Evolutionary conservation across 2,888 invertebrate genomes (phyloP).

Genomic region (Hirtodrosophila cameraria): DNA sequence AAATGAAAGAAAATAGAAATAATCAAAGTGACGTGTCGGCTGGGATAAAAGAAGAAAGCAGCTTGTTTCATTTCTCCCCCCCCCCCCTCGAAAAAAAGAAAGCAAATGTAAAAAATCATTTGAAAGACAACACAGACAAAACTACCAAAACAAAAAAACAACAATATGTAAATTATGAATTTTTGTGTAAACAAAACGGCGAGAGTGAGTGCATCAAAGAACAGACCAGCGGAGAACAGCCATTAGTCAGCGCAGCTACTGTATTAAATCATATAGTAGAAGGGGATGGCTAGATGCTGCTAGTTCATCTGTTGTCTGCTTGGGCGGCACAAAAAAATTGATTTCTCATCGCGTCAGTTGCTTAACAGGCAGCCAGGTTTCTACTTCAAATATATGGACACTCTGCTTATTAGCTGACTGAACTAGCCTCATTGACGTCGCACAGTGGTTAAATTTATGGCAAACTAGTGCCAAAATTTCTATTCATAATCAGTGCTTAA

Average conservation of each 20-base stretch:
- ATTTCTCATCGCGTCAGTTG: slow-evolving; percentile 71
- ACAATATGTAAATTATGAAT: slow-evolving; percentile 77
- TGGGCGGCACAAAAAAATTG: slow-evolving; percentile 73
- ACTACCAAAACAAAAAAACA: slow-evolving; percentile 34
- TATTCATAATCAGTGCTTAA: too few species aligned
- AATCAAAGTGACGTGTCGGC: slow-evolving; percentile 57
- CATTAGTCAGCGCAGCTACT: slow-evolving; percentile 74
- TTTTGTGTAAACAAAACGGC: slow-evolving; percentile 67
- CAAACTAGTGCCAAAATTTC: too few species aligned
- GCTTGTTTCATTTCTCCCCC: background rate
- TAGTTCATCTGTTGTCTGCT: slow-evolving; percentile 65
- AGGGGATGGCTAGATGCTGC: slow-evolving; percentile 17
- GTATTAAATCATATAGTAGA: slow-evolving; percentile 64
- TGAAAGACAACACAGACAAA: slow-evolving; percentile 52
- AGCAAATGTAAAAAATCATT: slow-evolving; percentile 74
- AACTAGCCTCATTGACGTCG: slow-evolving; percentile 57
- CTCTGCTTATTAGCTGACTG: slow-evolving; percentile 69
- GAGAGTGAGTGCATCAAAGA: slow-evolving; percentile 74
- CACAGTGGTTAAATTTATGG: slow-evolving; percentile 28
- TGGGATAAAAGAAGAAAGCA: slow-evolving; percentile 62
- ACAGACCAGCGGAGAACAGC: slow-evolving; percentile 44
- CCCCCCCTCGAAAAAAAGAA: slow-evolving; percentile 35
- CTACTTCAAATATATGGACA: slow-evolving; percentile 50
- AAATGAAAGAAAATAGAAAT: background rate
- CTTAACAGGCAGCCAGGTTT: slow-evolving; percentile 59